phyloP scores from a whole-genome alignment of 2,113 vertebrate species.

The Stercorarius parasiticus region DNA sequence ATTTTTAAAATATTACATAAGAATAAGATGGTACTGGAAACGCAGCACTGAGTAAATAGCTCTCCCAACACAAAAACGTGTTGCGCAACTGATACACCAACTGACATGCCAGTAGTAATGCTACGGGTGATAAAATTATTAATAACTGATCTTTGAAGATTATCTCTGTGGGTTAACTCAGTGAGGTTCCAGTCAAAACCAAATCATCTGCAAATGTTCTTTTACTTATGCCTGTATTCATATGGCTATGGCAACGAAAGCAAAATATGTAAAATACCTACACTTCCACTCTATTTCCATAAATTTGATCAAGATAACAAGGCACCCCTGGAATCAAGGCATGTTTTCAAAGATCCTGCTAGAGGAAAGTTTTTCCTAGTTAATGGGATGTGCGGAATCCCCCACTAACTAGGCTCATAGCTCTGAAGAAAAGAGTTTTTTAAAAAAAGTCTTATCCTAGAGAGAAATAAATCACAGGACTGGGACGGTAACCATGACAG shows the following conservation, averaged over 20 bases:
- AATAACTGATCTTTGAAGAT: not conserved
- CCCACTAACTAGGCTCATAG: not conserved
- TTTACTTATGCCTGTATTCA: not conserved
- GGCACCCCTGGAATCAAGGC: not conserved
- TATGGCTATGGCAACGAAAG: not conserved
- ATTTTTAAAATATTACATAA: not conserved
- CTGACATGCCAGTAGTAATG: not conserved
- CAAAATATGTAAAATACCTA: not conserved
- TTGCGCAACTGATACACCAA: not conserved
- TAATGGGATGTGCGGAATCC: not conserved
- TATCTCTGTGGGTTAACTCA: not conserved
- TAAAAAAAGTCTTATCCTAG: not conserved
- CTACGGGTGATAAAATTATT: not conserved
- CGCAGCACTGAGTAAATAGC: not conserved
- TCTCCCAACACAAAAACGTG: not conserved
- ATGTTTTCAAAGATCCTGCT: not conserved
- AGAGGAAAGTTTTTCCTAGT: not conserved
- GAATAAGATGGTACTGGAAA: not conserved
- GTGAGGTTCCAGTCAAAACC: not conserved
- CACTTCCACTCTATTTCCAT: not conserved
- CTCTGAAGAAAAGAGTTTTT: not conserved
- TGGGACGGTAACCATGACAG: conserved; percentile 42
- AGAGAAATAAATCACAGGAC: conserved; percentile 26
- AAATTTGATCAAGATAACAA: not conserved
- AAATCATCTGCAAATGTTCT: not conserved